phyloP scores from a whole-genome alignment of 2,888 invertebrate genomes.

The Ophioninae sp. region DNA sequence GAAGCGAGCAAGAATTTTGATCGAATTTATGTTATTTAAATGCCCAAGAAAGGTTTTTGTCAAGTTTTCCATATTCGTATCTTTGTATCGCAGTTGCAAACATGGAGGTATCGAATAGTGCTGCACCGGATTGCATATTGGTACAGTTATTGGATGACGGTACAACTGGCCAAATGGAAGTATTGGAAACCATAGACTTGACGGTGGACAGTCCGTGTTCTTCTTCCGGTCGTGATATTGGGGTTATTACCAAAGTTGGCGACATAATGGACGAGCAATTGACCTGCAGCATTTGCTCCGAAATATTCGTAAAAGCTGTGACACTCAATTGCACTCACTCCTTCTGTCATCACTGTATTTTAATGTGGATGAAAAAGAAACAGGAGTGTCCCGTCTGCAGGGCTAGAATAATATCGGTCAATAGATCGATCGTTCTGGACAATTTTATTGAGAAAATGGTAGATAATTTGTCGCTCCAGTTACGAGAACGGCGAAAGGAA shows the following conservation, averaged over 20 bases:
- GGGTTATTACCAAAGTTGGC: conserved; percentile 80
- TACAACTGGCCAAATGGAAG: conserved; percentile 72
- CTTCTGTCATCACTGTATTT: conserved; percentile 88
- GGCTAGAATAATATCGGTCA: conserved; percentile 82
- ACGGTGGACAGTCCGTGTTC: conserved; percentile 79
- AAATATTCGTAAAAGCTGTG: conserved; percentile 87
- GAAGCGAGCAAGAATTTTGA: no score
- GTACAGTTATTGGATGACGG: conserved; percentile 61
- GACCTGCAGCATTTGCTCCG: conserved; percentile 89
- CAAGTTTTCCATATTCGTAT: neutral
- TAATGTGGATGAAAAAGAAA: conserved; percentile 87
- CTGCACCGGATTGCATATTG: conserved; percentile 63
- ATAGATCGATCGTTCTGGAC: conserved; percentile 86
- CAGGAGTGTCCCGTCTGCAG: conserved; percentile 89
- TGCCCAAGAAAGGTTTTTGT: neutral
- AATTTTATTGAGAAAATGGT: conserved; percentile 88
- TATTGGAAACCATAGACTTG: conserved; percentile 82
- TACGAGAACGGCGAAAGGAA: conserved; percentile 83
- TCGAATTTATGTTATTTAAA: no score
- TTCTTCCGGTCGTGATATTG: conserved; percentile 56
- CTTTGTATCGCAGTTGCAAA: conserved; percentile 44
- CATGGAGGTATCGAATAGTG: conserved; percentile 22
- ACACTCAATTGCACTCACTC: conserved; percentile 89
- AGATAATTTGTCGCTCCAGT: conserved; percentile 84
- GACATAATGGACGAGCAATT: conserved; percentile 87